Conservation (phyloP, 2,113 vertebrate species). For the Beaufortia kweichowensis region DNA sequence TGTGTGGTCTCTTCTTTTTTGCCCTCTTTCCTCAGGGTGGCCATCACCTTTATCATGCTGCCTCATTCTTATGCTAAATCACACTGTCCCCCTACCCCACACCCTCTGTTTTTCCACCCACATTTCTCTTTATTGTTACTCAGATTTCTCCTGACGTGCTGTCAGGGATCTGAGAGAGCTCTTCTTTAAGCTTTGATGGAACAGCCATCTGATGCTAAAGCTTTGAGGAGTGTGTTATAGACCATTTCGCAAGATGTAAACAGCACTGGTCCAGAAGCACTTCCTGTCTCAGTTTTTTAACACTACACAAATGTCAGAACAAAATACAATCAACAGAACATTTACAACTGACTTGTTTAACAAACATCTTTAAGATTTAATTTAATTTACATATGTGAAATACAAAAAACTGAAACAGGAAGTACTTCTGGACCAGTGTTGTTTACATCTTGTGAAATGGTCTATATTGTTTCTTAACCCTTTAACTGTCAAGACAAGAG, state of each 20-base stretch:
- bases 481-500: neutral
- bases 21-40: conserved; percentile 46
- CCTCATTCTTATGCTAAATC: conserved; percentile 58
- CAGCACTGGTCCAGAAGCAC: too few relatives aligned
- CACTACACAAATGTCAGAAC: too few relatives aligned
- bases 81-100: conserved; percentile 14
- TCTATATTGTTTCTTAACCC: neutral
- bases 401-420: too few relatives aligned
- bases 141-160: conserved; percentile 37
- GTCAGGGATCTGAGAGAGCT: conserved; percentile 46
- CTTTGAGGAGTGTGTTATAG: too few relatives aligned
- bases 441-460: too few relatives aligned
- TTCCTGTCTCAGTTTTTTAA: too few relatives aligned
- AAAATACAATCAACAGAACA: too few relatives aligned
- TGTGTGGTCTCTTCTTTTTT: conserved; percentile 56
- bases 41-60: conserved; percentile 42
- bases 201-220: conserved; percentile 14
- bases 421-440: too few relatives aligned
- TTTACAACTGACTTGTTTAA: too few relatives aligned
- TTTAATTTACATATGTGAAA: too few relatives aligned
- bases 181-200: conserved; percentile 26
- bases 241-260: too few relatives aligned
- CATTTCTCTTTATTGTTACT: conserved; percentile 47
- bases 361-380: too few relatives aligned
- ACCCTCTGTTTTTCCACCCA: conserved; percentile 24